A percentile compares a stretch with the other conserved stretches of the same genome.
phyloP scores from a whole-genome alignment of 1,140 invertebrate species.

The Rhysida immarginata region DNA sequence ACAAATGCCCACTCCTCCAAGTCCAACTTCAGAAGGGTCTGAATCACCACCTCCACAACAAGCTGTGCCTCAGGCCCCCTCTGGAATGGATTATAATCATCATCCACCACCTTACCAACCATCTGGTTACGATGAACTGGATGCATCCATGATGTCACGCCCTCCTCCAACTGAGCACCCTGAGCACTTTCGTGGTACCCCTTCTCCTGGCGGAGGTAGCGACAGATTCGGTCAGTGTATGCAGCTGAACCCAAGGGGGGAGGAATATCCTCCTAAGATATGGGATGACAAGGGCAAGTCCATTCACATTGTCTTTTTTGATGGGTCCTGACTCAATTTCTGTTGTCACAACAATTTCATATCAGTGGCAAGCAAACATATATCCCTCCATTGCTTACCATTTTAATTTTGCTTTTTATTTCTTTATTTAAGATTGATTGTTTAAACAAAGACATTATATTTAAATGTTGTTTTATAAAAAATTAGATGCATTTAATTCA shows the following conservation, averaged over 20 bases:
- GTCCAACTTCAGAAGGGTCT: conserved; percentile 39
- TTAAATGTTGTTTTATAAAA: too few species aligned
- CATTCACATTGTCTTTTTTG: too few species aligned
- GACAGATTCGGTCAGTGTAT: conserved; percentile 45
- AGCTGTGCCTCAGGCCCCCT: conserved; percentile 19
- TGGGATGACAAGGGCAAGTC: not conserved
- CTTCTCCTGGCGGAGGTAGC: conserved; percentile 42
- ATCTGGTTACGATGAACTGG: conserved; percentile 47
- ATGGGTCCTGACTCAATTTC: too few species aligned
- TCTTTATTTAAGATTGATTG: too few species aligned
- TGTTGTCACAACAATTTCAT: too few species aligned
- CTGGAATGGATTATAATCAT: conserved; percentile 7
- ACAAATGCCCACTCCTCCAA: conserved; percentile 38
- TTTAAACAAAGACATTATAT: too few species aligned
- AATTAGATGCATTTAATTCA: too few species aligned
- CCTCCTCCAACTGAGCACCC: conserved; percentile 26
- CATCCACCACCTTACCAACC: conserved; percentile 32
- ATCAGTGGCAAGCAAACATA: too few species aligned
- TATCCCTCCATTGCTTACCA: too few species aligned
- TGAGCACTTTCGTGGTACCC: conserved; percentile 52
- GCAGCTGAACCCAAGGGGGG: not conserved
- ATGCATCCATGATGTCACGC: conserved; percentile 36
- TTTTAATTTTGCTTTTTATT: too few species aligned
- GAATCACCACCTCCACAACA: conserved; percentile 41
- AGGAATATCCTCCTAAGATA: not conserved